Conservation (phyloP, 2,113 vertebrate genomes). For the Drymodes brunneopygia region DNA sequence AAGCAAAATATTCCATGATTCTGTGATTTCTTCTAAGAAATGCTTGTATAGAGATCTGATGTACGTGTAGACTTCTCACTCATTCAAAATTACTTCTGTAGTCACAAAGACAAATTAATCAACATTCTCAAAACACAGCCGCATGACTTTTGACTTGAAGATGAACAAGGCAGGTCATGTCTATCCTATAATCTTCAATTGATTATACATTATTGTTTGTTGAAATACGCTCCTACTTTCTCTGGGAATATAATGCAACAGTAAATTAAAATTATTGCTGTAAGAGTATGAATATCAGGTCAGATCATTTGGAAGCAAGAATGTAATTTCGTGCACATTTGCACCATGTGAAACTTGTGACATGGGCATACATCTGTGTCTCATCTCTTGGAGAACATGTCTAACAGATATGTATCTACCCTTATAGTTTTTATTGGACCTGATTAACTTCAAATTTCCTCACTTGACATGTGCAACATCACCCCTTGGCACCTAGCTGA, state of each 20-base stretch:
- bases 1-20: neutral
- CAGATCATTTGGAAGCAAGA: neutral
- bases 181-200: neutral
- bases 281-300: neutral
- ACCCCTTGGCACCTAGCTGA: neutral
- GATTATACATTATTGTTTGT: neutral
- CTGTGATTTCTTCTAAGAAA: neutral
- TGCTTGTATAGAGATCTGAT: neutral
- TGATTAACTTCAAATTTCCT: neutral
- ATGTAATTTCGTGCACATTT: neutral
- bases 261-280: neutral
- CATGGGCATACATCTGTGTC: rapidly evolving
- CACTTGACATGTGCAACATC: neutral
- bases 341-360: neutral
- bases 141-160: neutral
- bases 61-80: neutral
- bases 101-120: neutral
- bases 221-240: neutral
- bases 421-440: neutral
- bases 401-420: neutral
- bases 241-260: neutral
- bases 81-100: neutral
- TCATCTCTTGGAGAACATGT: neutral
- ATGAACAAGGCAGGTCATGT: neutral
- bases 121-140: neutral